Evolutionary conservation across 2,888 invertebrate species (phyloP), one percentile per base, ranked within the genome.

Genomic region (Nineta flava): DNA sequence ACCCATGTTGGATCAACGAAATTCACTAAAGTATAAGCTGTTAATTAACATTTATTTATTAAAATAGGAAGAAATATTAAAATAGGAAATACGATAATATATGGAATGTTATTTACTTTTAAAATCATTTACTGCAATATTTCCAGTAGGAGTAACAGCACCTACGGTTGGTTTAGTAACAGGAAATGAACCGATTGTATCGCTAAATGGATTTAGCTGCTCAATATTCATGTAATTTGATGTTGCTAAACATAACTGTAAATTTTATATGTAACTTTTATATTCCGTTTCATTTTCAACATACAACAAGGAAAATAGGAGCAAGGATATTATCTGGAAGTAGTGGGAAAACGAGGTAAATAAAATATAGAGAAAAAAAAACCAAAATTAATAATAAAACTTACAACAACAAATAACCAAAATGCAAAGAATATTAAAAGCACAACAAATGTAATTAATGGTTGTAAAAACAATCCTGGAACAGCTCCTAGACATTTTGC

Each of bases 341-440:
- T 15, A 38, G 12, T 4, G 38, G 15, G 5, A 12, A 38, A 38
- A 5, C 2, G 15, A 38, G n/a, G 9, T 38, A 19, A 44, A 26
- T 44, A 26, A 19, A 4, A 10, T 7, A 10, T 26, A 2, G 15
- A 35, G 12, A 16, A 17, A 13, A 16, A 5, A 17, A 31, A 13
- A 5, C 9, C 3, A 47, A 47, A 15, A 3, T 6, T 2, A 34
- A 9, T 12, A 19, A 42, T 17, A 42, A 62, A 60, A 62, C 79
- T 76, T 64, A 92, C 82, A 62, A 93, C 79, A 49, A 94, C 84
- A 51, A 79, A 70, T 12, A 91, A 74, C 93, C 94, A 95, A 69
- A 87, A 88, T 53, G 81, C 69, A 57, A 92, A 81, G 65, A 94
- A 92, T 47, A 80, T 60, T 17, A 84, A 66, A 1, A 95, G 73